These are phyloP conservation scores for Nanorana parkeri DNA, from an alignment of 2,113 vertebrate genomes.

Conservation along the genomic window DNA sequence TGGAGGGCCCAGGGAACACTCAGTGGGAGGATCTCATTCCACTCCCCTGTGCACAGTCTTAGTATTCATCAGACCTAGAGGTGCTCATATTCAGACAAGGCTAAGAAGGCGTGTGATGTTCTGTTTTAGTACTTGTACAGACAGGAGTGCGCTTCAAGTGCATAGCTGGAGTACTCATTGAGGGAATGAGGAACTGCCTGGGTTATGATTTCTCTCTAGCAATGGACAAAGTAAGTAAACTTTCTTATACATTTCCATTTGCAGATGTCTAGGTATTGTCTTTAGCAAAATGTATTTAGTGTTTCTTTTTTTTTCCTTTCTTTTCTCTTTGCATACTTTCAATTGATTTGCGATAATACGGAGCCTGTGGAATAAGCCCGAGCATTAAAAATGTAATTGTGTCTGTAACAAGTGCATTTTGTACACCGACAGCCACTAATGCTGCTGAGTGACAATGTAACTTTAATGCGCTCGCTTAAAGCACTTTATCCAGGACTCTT, in stretches of 20 bases:
- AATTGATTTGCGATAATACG: too few species aligned
- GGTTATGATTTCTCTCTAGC: slow-evolving; percentile 77
- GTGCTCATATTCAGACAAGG: slow-evolving; percentile 80
- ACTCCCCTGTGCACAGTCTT: slow-evolving; percentile 84
- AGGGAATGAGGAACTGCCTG: slow-evolving; percentile 85
- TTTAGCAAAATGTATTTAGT: slow-evolving; percentile 42
- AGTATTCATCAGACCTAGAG: slow-evolving; percentile 84
- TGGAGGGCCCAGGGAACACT: slow-evolving; percentile 73
- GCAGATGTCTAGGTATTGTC: neutral
- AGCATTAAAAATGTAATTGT: too few species aligned
- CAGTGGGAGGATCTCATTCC: slow-evolving; percentile 88
- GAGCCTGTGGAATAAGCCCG: too few species aligned
- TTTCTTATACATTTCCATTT: slow-evolving; percentile 30
- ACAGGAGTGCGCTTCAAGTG: slow-evolving; percentile 80
- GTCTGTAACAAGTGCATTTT: too few species aligned
- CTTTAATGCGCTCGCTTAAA: slow-evolving; percentile 64
- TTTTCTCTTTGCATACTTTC: too few species aligned
- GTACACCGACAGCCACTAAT: neutral
- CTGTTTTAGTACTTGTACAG: slow-evolving; percentile 82
- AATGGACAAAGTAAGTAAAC: slow-evolving; percentile 94
- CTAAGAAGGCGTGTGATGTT: slow-evolving; percentile 81
- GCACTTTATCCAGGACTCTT: slow-evolving; percentile 67
- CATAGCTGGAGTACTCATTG: slow-evolving; percentile 77
- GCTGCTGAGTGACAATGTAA: slow-evolving; percentile 23
- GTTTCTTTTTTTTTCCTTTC: slow-evolving; percentile 58